These are phyloP conservation scores for Prochilodus magdalenae DNA, from an alignment of 2,113 vertebrate genomes.

Conservation along the genomic window DNA sequence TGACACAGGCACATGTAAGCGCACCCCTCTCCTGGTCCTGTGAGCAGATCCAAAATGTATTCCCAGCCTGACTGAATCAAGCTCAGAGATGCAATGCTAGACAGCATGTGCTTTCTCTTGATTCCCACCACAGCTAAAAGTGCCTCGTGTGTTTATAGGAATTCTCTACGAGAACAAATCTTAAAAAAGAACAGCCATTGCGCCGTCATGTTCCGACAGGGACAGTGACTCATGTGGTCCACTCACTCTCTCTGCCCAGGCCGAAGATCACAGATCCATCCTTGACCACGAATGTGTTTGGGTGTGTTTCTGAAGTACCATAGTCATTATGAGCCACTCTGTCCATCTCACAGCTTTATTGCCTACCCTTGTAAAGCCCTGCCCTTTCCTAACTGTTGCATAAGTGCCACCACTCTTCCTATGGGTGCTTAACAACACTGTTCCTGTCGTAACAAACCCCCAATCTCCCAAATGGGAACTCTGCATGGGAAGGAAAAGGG, in stretches of 20 bases:
- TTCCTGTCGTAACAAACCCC: neutral
- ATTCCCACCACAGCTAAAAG: neutral
- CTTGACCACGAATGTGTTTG: neutral
- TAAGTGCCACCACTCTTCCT: neutral
- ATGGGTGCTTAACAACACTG: neutral
- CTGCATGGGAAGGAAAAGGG: neutral
- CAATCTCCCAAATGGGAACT: neutral
- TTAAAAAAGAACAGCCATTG: neutral
- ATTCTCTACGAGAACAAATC: neutral
- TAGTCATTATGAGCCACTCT: neutral
- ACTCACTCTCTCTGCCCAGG: conserved; percentile 3
- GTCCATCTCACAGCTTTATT: neutral
- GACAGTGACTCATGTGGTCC: conserved; percentile 11
- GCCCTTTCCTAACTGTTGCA: neutral
- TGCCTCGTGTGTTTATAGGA: neutral
- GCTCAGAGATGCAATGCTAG: neutral
- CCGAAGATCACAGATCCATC: neutral
- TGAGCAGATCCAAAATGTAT: neutral
- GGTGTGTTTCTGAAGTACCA: neutral
- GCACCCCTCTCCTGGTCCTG: neutral
- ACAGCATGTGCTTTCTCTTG: neutral
- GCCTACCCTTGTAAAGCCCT: neutral
- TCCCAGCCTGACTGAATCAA: neutral
- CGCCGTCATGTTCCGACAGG: neutral
- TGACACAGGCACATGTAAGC: neutral